Base-by-base conservation (phyloP, 2,797 vertebrate genomes). In the Tenualosa thibaudeaui region DNA sequence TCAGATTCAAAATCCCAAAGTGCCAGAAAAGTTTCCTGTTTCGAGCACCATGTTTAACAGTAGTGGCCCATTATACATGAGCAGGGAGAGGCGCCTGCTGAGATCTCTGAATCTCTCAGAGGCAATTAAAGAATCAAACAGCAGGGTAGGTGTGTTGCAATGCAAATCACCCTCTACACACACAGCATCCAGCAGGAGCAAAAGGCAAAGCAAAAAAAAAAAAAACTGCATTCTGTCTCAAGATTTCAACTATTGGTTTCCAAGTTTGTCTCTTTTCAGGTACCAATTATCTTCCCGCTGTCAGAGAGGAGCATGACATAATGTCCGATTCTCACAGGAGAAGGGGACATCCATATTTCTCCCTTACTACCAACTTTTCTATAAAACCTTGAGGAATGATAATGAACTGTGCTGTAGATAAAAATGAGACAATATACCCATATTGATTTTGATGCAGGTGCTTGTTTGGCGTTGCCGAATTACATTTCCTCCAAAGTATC, bases 221-320 rank as follows among this genome's bases (percentile, higher is more conserved):
- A 22, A 78, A 22, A 78, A 78, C 12, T 78, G 17, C 40, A 19
- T 15, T 78, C 17, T 43, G 17, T 7, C 6, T n/a, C 71, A 17
- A 5, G 17, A 6, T 22, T 22, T 7, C 17, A 5, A 43, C 13
- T 78, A 78, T 78, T 46, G 40, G 71, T 78, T 78, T 78, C 37
- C 17, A 13, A 78, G 71, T 78, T 43, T 78, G 71, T 78, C 71
- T 43, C 7, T 78, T 40, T 78, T 40, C 17, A 24, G 71, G 46
- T 78, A 78, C 71, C 71, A 78, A 78, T 78, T 78, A 78, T 78
- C 40, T 78, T 78, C 37, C 37, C 68, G 19, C 68, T 2, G 68
- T 75, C 37, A 43, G 37, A 75, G 37, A 37, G 19, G 68, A 17
- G 13, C 68, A 75, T 75, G 68, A 43, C 71, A 78, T 46, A 78